These are phyloP conservation scores for Diarsia dahlii DNA, from an alignment of 2,888 invertebrate genomes.

Conservation along the genomic window DNA sequence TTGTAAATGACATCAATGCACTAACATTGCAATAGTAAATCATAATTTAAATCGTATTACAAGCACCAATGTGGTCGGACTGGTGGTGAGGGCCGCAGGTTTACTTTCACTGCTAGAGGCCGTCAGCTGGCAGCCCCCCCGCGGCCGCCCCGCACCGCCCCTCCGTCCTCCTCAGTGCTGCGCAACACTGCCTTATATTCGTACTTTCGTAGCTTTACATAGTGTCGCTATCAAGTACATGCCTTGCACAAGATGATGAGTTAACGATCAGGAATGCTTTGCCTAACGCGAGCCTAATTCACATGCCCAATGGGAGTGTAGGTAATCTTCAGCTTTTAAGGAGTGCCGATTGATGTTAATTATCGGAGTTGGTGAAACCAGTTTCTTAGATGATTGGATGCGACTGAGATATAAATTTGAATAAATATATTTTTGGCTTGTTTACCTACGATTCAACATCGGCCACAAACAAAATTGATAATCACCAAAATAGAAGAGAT, in stretches of 20 bases:
- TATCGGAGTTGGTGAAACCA: slow-evolving; percentile 48
- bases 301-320: slow-evolving; percentile 41
- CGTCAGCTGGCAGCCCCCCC: slow-evolving; percentile 82
- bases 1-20: slow-evolving; percentile 61
- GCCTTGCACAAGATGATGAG: slow-evolving; percentile 66
- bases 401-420: slow-evolving; percentile 35
- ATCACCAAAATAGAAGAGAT: slow-evolving; percentile 1
- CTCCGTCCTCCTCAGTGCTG: slow-evolving; percentile 69
- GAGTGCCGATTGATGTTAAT: slow-evolving; percentile 53
- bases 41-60: slow-evolving; percentile 72
- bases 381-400: slow-evolving; percentile 42
- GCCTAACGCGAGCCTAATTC: slow-evolving; percentile 61
- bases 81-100: slow-evolving; percentile 77
- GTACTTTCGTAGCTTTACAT: slow-evolving; percentile 72
- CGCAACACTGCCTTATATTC: slow-evolving; percentile 87
- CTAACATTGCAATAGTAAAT: slow-evolving; percentile 70
- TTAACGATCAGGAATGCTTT: slow-evolving; percentile 63
- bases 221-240: slow-evolving; percentile 66
- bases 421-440: slow-evolving; percentile 20
- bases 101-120: slow-evolving; percentile 90
- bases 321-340: slow-evolving; percentile 51
- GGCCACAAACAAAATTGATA: slow-evolving; percentile 1
- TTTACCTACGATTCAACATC: slow-evolving; percentile 8
- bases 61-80: slow-evolving; percentile 68
- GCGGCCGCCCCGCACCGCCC: slow-evolving; percentile 64